These are phyloP conservation scores for Meloidogyne chitwoodi DNA, from an alignment of 1,140 invertebrate genomes.

Conservation along the genomic window DNA sequence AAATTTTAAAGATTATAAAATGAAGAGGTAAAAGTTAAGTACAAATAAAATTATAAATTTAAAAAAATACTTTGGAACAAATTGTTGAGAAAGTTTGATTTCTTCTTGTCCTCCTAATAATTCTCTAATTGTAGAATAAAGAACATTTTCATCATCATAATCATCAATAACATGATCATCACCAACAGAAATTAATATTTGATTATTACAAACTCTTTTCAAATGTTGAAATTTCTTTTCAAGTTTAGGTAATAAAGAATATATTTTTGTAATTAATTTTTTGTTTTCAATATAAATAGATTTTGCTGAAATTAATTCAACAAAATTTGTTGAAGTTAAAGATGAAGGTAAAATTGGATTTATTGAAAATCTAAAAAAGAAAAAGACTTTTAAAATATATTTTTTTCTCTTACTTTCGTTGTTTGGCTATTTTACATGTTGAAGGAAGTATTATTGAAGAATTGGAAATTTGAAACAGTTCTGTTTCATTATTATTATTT, in stretches of 20 bases:
- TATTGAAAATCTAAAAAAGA: slow-evolving; percentile 11
- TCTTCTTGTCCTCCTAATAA: neutral
- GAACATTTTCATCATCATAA: neutral
- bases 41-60: too few species aligned
- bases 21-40: too few species aligned
- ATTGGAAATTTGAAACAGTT: neutral
- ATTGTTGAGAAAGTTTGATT: neutral
- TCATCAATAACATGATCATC: neutral
- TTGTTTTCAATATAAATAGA: neutral
- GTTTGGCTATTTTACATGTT: neutral
- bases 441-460: neutral
- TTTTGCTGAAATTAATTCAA: neutral
- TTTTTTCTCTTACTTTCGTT: neutral
- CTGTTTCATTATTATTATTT: neutral
- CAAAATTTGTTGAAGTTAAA: neutral
- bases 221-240: slow-evolving; percentile 10
- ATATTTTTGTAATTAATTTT: slow-evolving; percentile 9
- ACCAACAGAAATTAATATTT: slow-evolving; percentile 1
- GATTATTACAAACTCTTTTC: neutral
- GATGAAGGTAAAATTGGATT: slow-evolving; percentile 4
- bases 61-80: neutral
- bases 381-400: neutral
- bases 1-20: too few species aligned
- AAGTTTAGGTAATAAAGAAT: neutral
- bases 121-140: neutral